A percentile compares a stretch with the other conserved stretches of the same genome.
Evolutionary conservation across 92 coral and sea anemone genomes (phyloP).

Genomic region (Siderastrea siderea): DNA sequence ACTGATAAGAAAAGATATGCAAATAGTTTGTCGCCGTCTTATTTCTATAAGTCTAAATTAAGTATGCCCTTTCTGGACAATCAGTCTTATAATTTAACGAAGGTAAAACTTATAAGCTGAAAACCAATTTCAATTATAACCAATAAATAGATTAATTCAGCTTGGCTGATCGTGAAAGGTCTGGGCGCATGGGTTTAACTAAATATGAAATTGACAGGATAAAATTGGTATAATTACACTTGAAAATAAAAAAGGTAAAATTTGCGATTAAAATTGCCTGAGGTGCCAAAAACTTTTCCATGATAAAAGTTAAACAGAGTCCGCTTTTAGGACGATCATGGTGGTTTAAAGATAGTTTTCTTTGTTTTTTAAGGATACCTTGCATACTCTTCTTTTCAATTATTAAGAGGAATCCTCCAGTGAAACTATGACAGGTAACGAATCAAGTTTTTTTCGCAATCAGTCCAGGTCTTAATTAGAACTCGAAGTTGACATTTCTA

Average conservation of each 20-base stretch:
- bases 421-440: no score
- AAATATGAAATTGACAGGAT: no score
- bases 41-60: background rate
- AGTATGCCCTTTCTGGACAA: background rate
- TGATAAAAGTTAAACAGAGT: background rate
- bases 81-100: background rate
- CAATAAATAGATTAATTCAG: background rate
- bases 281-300: background rate
- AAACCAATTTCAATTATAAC: background rate
- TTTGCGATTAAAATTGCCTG: background rate
- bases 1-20: constrained; percentile 2
- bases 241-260: background rate
- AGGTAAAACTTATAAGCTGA: background rate
- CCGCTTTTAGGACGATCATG: background rate
- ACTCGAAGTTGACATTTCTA: background rate
- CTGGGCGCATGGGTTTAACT: background rate
- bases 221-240: no score
- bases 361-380: no score
- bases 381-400: no score
- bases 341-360: no score
- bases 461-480: background rate
- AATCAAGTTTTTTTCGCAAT: no score
- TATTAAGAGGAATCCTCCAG: no score
- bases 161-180: background rate
- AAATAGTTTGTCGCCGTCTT: background rate